Conservation (phyloP, 2,113 vertebrate species). For the Hydropotes inermis region DNA sequence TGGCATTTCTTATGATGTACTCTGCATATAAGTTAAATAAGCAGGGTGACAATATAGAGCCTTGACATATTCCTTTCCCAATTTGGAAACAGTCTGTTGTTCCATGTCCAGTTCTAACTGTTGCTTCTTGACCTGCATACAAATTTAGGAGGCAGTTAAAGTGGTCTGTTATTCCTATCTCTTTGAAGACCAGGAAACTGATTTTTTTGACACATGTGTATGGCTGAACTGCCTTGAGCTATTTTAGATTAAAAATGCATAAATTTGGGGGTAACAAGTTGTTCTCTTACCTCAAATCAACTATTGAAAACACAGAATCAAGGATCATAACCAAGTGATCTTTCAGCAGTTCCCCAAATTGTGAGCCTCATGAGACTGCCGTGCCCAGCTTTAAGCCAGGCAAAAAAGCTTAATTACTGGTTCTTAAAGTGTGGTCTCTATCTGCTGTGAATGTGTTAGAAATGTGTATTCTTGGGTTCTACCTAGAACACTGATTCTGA, state of each 20-base stretch:
- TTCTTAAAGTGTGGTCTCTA: not conserved
- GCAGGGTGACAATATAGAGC: not conserved
- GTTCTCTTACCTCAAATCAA: not conserved
- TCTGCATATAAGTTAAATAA: not conserved
- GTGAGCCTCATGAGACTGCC: not conserved
- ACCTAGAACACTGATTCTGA: not conserved
- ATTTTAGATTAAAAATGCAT: not conserved
- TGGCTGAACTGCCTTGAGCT: not conserved
- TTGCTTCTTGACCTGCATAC: not conserved
- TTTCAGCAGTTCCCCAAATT: not conserved
- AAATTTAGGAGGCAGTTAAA: not conserved
- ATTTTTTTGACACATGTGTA: not conserved
- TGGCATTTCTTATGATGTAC: not conserved
- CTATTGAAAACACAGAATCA: not conserved
- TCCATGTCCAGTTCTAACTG: not conserved
- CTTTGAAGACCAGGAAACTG: not conserved
- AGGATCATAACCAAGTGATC: not conserved
- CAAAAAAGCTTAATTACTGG: not conserved
- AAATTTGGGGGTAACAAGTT: not conserved
- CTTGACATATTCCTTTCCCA: rapidly evolving
- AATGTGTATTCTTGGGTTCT: not conserved
- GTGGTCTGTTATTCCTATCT: not conserved
- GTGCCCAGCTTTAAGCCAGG: not conserved
- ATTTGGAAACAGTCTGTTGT: not conserved
- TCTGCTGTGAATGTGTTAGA: not conserved